A percentile compares a stretch with the other conserved stretches of the same genome.
Conservation (phyloP, 1,140 invertebrate species). For the Ips nitidus region DNA sequence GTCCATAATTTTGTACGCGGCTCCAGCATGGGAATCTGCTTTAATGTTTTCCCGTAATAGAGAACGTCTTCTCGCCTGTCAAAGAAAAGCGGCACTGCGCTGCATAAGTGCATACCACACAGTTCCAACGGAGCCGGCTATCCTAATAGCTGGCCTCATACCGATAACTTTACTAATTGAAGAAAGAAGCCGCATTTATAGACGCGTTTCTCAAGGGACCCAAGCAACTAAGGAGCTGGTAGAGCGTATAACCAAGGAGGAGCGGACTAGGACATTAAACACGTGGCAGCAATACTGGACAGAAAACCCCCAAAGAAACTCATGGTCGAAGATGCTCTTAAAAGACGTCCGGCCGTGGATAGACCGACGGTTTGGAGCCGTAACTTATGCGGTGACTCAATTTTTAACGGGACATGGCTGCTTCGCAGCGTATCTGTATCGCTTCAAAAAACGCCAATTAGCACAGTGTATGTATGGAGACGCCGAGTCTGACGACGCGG, state of each 20-base stretch:
- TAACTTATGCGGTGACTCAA: no score
- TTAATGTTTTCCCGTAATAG: neutral
- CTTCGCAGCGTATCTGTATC: neutral
- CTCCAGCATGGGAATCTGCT: neutral
- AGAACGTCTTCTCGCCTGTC: neutral
- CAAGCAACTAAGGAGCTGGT: neutral
- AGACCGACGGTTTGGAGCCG: no score
- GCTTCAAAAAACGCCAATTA: neutral
- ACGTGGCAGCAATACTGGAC: constrained; percentile 9
- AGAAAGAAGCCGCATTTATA: neutral
- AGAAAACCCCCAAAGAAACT: neutral
- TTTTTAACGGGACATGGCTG: no score
- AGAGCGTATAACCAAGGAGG: neutral
- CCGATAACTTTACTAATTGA: neutral
- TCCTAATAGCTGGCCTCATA: neutral
- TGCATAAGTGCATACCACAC: neutral
- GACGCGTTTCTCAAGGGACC: neutral
- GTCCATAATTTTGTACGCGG: neutral
- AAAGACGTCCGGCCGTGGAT: neutral
- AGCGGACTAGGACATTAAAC: neutral
- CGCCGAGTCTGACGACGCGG: no score
- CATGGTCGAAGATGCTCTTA: constrained; percentile 28
- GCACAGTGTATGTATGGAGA: no score
- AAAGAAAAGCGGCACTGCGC: neutral
- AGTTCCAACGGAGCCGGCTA: neutral